Evolutionary conservation across 1,140 invertebrate species (phyloP), one percentile per base, ranked within the genome.

Genomic region (Elymnias hypermnestra): DNA sequence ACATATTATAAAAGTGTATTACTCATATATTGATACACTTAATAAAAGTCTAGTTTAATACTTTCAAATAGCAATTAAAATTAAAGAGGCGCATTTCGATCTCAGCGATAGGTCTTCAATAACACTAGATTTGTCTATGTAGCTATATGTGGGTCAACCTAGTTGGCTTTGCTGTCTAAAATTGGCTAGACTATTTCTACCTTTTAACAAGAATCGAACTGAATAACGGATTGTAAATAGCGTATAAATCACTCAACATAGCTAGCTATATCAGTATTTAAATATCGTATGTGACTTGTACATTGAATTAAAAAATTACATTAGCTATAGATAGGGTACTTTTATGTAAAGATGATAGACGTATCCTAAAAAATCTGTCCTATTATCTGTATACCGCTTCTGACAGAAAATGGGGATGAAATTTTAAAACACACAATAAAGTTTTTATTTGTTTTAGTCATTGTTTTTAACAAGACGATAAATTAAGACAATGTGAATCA

Each of bases 71-170:
- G 55, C 52, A 56, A 70, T 70, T 72, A 63, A 69, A 67, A 69
- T 65, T 71, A 53, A 63, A 71, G 53, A 50, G 54, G 37, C 50
- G 49, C 57, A 60, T 69, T 66, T 66, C 51, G 55, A 33, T 33
- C 29, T 33, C 6, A 5, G 29, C 13, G 13, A 33, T 33, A 33
- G 29, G 59, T 57, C 51, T 58, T 44, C 37, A 44, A 40, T 40
- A 15, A 28, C 25, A 40, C 41, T 59, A 63, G 18, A 41, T 31
- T 31, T 31, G 29, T 15, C 35, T 35, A 47, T 51, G 14, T 33
- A 33, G 29, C 45, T 67, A 58, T 52, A 69, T 71, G 54, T 77
- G 53, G 63, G 66, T 72, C 67, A 74, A 38, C 51, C 52, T 18
- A 54, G 48, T 58, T 69, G 56, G 54, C 40, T 51, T 54, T 57